Evolutionary conservation across 2,113 vertebrate species (phyloP).

Genomic region (Nycticryphes semicollaris): DNA sequence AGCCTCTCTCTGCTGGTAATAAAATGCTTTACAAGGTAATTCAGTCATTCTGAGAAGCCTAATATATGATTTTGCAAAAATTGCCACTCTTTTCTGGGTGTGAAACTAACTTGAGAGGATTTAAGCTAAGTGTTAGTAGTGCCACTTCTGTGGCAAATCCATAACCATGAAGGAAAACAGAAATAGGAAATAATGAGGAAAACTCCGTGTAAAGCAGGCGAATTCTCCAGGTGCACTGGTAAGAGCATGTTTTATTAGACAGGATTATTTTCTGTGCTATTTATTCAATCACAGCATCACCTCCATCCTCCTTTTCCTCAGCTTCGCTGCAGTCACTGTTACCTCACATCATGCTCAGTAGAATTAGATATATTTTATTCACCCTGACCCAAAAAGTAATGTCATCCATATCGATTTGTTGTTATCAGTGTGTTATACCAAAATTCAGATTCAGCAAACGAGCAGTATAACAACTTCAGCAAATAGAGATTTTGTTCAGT

Average conservation of each 20-base stretch:
- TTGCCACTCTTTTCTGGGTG: neutral
- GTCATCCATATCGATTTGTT: neutral
- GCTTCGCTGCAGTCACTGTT: neutral
- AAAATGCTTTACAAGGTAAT: neutral
- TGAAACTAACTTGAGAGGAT: slow-evolving; percentile 3
- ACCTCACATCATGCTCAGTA: neutral
- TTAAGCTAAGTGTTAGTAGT: neutral
- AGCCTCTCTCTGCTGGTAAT: neutral
- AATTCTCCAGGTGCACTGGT: slow-evolving; percentile 22
- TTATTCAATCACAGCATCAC: slow-evolving; percentile 7
- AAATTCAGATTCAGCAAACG: neutral
- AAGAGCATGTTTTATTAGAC: slow-evolving; percentile 21
- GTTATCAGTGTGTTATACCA: accelerated
- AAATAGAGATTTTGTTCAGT: neutral
- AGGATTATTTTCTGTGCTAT: slow-evolving; percentile 19
- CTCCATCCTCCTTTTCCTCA: neutral
- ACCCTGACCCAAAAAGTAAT: neutral
- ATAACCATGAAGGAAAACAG: slow-evolving; percentile 12
- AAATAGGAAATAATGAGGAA: slow-evolving; percentile 24
- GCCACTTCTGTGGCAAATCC: slow-evolving; percentile 9
- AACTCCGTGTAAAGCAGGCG: neutral
- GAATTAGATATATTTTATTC: neutral
- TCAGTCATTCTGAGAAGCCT: neutral
- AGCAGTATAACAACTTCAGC: neutral
- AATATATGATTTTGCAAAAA: slow-evolving; percentile 26